Percentiles rank a stretch among this genome's conserved stretches.
phyloP scores from a whole-genome alignment of 2,797 vertebrate species.

The Xiphorhynchus erythropygius region DNA sequence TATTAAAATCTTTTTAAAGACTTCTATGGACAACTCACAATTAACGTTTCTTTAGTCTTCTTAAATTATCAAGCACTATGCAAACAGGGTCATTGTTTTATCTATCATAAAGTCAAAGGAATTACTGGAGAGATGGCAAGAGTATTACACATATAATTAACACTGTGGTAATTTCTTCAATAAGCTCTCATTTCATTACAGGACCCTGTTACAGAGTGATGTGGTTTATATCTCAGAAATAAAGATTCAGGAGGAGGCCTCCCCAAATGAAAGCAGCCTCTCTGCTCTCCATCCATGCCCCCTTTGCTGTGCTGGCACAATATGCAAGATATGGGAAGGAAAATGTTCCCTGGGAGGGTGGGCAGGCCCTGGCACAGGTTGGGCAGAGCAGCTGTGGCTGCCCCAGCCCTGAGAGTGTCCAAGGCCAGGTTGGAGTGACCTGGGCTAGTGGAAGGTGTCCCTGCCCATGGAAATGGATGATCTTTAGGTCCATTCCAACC shows the following conservation, averaged over 20 bases:
- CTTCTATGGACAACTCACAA: neutral
- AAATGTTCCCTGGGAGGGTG: accelerated
- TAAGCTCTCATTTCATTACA: slow-evolving; percentile 57
- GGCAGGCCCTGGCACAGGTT: accelerated
- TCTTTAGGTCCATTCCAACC: accelerated
- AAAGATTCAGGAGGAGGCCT: neutral
- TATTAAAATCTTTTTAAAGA: neutral
- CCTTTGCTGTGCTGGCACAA: accelerated
- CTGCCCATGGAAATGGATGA: accelerated
- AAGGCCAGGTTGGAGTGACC: neutral
- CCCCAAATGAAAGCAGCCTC: neutral
- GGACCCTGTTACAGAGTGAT: slow-evolving; percentile 13
- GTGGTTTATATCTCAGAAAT: slow-evolving; percentile 5
- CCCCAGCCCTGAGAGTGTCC: neutral
- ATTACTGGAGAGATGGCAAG: neutral
- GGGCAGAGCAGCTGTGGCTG: neutral
- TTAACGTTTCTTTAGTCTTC: neutral
- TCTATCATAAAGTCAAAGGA: slow-evolving; percentile 40
- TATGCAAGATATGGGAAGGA: neutral
- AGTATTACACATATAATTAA: slow-evolving; percentile 26
- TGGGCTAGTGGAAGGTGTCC: neutral
- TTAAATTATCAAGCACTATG: slow-evolving; percentile 18
- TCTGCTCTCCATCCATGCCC: neutral
- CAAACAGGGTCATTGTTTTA: slow-evolving; percentile 48
- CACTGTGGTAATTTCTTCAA: slow-evolving; percentile 49